Evolutionary conservation across 1,140 invertebrate genomes (phyloP).

Genomic region (Lucilia sericata): DNA sequence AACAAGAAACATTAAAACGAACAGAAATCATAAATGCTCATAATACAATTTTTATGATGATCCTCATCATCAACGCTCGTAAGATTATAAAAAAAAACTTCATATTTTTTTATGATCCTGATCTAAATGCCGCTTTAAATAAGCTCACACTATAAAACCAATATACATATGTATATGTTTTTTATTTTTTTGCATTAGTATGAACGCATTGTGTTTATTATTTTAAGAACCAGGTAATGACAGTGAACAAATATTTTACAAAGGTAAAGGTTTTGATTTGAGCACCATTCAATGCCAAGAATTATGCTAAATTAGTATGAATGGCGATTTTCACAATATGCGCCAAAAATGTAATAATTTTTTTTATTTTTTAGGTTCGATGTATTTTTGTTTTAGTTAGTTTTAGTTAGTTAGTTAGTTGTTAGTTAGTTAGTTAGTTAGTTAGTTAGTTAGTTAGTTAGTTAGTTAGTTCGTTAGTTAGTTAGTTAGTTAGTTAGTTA

Average conservation of each 20-base stretch:
- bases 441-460: too few relatives aligned
- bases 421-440: too few relatives aligned
- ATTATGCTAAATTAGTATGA: slow-evolving; percentile 6
- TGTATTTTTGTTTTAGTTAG: too few relatives aligned
- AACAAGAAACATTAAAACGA: background rate
- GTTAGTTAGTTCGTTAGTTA: too few relatives aligned
- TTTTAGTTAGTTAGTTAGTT: too few relatives aligned
- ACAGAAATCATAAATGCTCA: slow-evolving; percentile 18
- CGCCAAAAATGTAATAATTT: too few relatives aligned
- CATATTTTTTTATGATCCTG: slow-evolving; percentile 45
- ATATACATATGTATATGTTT: background rate
- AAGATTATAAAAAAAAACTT: slow-evolving; percentile 47
- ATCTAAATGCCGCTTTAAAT: slow-evolving; percentile 45
- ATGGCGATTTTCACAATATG: background rate
- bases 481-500: too few relatives aligned
- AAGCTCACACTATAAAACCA: slow-evolving; percentile 17
- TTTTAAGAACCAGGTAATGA: slow-evolving; percentile 18
- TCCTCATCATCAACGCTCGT: slow-evolving; percentile 47
- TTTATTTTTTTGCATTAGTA: background rate
- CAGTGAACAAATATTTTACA: background rate
- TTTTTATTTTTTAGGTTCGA: too few relatives aligned
- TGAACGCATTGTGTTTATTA: background rate
- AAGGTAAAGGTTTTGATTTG: background rate
- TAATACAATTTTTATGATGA: slow-evolving; percentile 44
- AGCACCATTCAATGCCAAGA: background rate